Base-by-base conservation (phyloP, 1,140 invertebrate species). In the Drosophila pseudoobscura region DNA sequence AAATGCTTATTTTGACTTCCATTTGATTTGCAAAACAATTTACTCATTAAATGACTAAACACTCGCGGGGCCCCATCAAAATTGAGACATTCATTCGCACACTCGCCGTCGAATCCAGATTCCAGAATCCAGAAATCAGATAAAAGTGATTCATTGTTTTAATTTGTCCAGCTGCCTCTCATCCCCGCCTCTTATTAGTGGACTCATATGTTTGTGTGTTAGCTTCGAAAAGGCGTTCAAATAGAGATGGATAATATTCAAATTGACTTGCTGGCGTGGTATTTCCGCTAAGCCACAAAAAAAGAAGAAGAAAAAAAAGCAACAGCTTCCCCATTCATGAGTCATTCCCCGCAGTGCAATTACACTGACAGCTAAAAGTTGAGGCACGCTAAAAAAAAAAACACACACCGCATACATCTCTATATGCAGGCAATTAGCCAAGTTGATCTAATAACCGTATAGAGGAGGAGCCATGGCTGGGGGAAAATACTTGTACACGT, bases 1-100 rank as follows among this genome's bases (percentile, higher is more conserved):
- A 54, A 68, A 24, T 50, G 53, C 61, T 66, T 53, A 22, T 46
- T 54, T 65, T 46, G 31, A 68, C 50, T 68, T 15, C 2, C 44
- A 69, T 56, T 66, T 72, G 53, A 84, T 84, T 83, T 75, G 71
- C 71, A 44, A 57, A 69, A 56, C 66, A 69, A 69, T 69, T 69
- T 69, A 26, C 66, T 69, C 66, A 43, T 69, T 69, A 69, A 69
- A 56, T 69, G 63, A 69, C 44, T 69, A 68, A 68, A 69, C 51
- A 39, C 63, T 66, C 39, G 63, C 63, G 35, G 65, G n/a, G 65
- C 51, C 22, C 66, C 66, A 69, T 69, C 45, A 69, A 69, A 66
- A 24, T 69, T 9, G 4, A 68, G 39, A 55, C 15, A 58, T 39
- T 39, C 35, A 8, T 1, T 7, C 20, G 31, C 8, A 35, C 0